Conservation (phyloP, 2,888 invertebrate genomes). For the Lumbricus terrestris region DNA sequence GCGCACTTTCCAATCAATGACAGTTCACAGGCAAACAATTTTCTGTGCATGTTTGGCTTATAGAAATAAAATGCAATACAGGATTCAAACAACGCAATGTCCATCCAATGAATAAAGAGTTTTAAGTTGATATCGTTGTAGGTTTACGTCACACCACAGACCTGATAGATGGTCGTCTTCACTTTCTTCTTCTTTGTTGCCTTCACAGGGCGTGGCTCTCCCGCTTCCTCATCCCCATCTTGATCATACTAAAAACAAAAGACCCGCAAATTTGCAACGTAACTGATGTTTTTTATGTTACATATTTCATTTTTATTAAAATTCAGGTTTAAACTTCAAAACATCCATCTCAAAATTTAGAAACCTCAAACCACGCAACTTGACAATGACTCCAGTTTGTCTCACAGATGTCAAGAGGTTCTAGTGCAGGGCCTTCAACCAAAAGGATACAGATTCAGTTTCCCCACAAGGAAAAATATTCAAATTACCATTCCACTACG, state of each 20-base stretch:
- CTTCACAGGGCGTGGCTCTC: conserved; percentile 40
- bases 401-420: neutral
- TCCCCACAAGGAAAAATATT: neutral
- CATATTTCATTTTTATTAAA: neutral
- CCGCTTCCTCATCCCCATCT: conserved; percentile 47
- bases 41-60: neutral
- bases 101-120: neutral
- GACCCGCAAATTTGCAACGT: neutral
- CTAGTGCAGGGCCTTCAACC: neutral
- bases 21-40: neutral
- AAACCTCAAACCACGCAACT: neutral
- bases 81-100: neutral
- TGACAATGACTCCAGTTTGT: neutral
- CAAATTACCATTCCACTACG: neutral
- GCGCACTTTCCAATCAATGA: neutral
- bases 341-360: neutral
- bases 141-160: conserved; percentile 29
- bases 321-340: neutral
- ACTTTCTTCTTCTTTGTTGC: conserved; percentile 47
- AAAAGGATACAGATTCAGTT: too few relatives aligned
- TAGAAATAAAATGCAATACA: neutral
- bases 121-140: neutral
- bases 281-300: neutral
- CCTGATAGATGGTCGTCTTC: conserved; percentile 58
- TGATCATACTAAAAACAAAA: conserved; percentile 41